phyloP scores from a whole-genome alignment of 1,140 invertebrate species.

The Drosophila micromelanica region DNA sequence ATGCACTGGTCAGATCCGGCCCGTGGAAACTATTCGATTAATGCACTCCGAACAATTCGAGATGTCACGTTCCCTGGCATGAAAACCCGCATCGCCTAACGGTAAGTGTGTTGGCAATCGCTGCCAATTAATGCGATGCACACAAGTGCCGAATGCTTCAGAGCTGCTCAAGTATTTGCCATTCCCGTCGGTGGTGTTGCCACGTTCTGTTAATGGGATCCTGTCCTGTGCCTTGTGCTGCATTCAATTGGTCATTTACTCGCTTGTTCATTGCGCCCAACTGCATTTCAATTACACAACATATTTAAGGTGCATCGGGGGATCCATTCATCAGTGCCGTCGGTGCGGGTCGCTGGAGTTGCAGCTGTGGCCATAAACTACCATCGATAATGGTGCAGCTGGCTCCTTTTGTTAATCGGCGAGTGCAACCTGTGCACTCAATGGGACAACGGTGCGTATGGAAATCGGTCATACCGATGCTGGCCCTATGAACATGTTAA shows the following conservation, averaged over 20 bases:
- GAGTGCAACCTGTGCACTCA: not conserved
- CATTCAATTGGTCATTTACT: slow-evolving; percentile 37
- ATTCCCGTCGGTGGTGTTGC: not conserved
- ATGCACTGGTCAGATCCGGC: slow-evolving; percentile 1
- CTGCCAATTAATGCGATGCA: slow-evolving; percentile 57
- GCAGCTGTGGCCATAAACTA: slow-evolving; percentile 5
- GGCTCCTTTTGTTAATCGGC: slow-evolving; percentile 58
- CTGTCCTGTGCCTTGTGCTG: slow-evolving; percentile 19
- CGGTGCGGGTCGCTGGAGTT: slow-evolving; percentile 3
- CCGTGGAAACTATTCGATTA: not conserved
- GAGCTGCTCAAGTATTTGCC: slow-evolving; percentile 17
- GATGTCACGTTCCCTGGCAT: slow-evolving; percentile 8
- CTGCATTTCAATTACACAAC: slow-evolving; percentile 81
- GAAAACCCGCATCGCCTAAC: slow-evolving; percentile 1
- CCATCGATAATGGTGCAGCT: slow-evolving; percentile 64
- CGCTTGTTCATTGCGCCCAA: slow-evolving; percentile 59
- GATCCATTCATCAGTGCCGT: slow-evolving; percentile 54
- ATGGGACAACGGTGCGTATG: slow-evolving; percentile 41
- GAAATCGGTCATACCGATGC: slow-evolving; percentile 12
- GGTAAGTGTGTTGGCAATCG: slow-evolving; percentile 10
- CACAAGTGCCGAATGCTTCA: slow-evolving; percentile 8
- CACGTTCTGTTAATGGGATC: slow-evolving; percentile 12
- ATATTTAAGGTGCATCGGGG: slow-evolving; percentile 65
- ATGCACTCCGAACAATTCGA: not conserved
- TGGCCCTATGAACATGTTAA: slow-evolving; percentile 29